These are phyloP conservation scores for Drosophila basisetae DNA, from an alignment of 2,888 invertebrate species.

Conservation along the genomic window DNA sequence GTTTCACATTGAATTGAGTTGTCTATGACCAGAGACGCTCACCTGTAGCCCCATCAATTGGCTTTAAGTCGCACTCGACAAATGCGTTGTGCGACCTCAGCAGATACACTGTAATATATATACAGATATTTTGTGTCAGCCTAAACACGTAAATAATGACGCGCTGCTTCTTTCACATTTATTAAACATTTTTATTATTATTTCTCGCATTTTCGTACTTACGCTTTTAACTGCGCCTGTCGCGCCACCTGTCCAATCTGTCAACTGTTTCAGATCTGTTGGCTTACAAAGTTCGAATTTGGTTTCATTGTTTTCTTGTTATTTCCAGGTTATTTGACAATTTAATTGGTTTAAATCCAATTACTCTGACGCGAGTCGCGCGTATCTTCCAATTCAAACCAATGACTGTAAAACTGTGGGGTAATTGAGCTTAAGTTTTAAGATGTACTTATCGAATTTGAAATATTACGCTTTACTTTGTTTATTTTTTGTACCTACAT, in stretches of 20 bases:
- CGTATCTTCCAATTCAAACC: conserved; percentile 21
- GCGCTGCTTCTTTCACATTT: conserved; percentile 30
- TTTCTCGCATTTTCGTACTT: conserved; percentile 26
- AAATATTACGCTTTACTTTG: neutral
- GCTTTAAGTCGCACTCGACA: conserved; percentile 48
- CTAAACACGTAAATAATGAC: conserved; percentile 60
- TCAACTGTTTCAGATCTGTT: conserved; percentile 38
- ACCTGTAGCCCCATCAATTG: conserved; percentile 39
- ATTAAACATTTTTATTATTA: conserved; percentile 44
- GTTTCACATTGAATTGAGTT: conserved; percentile 53
- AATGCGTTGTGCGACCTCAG: conserved; percentile 28
- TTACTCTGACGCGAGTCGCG: conserved; percentile 37
- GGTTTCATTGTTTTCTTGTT: conserved; percentile 22
- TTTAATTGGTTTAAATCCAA: conserved; percentile 65
- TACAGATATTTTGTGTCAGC: conserved; percentile 31
- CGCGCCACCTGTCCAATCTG: conserved; percentile 58
- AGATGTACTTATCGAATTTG: neutral
- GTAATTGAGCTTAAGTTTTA: neutral
- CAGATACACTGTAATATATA: conserved; percentile 22
- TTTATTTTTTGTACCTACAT: neutral
- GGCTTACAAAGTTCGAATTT: conserved; percentile 7
- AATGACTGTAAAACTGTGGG: conserved; percentile 19
- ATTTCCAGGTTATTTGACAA: conserved; percentile 33
- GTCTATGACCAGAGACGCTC: conserved; percentile 38
- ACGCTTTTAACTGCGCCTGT: conserved; percentile 23